Evolutionary conservation across 2,113 vertebrate genomes (phyloP).

Genomic region (Ornithorhynchus anatinus): DNA sequence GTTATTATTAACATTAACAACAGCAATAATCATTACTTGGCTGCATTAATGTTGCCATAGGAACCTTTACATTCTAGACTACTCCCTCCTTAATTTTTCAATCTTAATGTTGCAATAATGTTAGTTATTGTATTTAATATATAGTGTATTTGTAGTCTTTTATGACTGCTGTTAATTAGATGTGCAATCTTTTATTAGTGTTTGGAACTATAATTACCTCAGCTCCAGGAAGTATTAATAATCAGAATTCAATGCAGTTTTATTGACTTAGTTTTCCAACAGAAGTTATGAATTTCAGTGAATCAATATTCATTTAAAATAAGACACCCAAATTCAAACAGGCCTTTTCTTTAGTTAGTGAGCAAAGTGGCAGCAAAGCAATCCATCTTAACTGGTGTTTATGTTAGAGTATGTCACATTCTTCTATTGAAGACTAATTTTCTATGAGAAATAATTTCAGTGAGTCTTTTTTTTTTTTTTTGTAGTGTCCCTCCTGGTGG

Average conservation of each 20-base stretch:
- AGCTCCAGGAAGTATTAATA: conserved; percentile 72
- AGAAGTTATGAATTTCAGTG: conserved; percentile 61
- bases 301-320: conserved; percentile 69
- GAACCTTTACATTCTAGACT: not conserved
- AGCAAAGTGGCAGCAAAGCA: conserved; percentile 22
- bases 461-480: too few relatives aligned
- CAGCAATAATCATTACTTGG: not conserved
- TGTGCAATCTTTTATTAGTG: conserved; percentile 61
- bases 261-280: conserved; percentile 69
- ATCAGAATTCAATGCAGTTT: conserved; percentile 64
- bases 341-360: conserved; percentile 46
- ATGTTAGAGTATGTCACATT: not conserved
- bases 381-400: conserved; percentile 52
- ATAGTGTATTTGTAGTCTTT: conserved; percentile 38
- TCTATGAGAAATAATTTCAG: too few relatives aligned
- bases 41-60: not conserved
- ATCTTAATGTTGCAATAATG: not conserved
- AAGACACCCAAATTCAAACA: conserved; percentile 52
- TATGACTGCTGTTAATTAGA: conserved; percentile 44
- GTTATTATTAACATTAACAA: not conserved
- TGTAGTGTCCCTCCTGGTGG: too few relatives aligned
- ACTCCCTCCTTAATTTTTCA: conserved; percentile 21
- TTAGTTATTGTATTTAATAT: conserved; percentile 47
- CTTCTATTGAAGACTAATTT: not conserved
- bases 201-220: conserved; percentile 63